A percentile compares a stretch with the other conserved stretches of the same genome.
These are phyloP conservation scores for Neelides folsomi DNA, from an alignment of 2,888 invertebrate species.

Conservation along the genomic window DNA sequence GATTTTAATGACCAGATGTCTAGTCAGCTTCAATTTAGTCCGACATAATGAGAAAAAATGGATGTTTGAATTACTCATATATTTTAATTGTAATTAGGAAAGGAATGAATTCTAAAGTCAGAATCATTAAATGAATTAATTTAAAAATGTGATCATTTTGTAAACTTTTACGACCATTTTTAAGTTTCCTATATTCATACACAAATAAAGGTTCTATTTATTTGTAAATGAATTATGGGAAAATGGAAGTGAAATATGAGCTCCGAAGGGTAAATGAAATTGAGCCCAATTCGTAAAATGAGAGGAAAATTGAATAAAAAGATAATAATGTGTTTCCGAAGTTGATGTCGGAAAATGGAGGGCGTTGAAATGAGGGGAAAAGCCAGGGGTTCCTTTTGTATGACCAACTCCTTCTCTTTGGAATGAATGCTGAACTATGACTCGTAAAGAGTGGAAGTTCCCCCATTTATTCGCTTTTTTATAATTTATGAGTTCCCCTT, in stretches of 20 bases:
- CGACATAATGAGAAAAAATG: no score
- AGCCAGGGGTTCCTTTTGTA: conserved; percentile 2
- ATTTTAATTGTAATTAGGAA: no score
- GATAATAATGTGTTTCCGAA: conserved; percentile 11
- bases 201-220: conserved; percentile 1
- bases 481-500: not conserved
- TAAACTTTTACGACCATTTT: conserved; percentile 9
- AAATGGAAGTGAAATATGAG: not conserved
- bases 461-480: conserved; percentile 1
- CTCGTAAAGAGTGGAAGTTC: not conserved
- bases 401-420: not conserved
- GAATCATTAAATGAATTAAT: no score
- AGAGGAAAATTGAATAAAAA: not conserved
- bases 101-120: no score
- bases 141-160: conserved; percentile 3
- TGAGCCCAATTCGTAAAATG: no score
- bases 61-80: no score
- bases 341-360: conserved; percentile 20
- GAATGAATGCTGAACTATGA: not conserved
- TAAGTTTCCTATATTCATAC: conserved; percentile 10
- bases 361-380: conserved; percentile 23
- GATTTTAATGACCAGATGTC: no score
- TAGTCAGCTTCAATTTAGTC: no score
- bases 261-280: no score
- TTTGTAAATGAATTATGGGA: conserved; percentile 6